Evolutionary conservation across 2,113 vertebrate species (phyloP), one percentile per base, ranked within the genome.

Genomic region (Neomonachus schauinslandi): DNA sequence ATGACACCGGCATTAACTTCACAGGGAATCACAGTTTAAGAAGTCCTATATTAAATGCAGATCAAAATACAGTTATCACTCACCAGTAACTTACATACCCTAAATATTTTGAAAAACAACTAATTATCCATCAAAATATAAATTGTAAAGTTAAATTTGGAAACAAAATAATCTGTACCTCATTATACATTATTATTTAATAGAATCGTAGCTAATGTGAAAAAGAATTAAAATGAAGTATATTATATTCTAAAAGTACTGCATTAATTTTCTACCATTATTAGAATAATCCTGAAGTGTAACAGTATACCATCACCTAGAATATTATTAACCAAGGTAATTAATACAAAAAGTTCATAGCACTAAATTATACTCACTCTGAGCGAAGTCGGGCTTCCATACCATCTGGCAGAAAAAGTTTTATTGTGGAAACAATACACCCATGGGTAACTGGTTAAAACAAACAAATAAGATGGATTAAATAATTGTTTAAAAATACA

Each of bases 401-500:
- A 98, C 99, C 99, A 99, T 99, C 99, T 98, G 99, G 99, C 98
- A 99, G 99, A 99, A 99, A 99, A 96, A 99, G 99, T 99, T 99
- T 99, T 99, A 99, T 99, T 97, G 99, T 99, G 94, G 99, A 99
- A 98, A 99, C 99, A 98, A 99, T 99, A 99, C 99, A 99, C 98
- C 99, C 99, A 99, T 99, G 99, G 98, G 99, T 99, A 97, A 99
- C 99, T 99, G 98, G 69, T 98, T 98, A 98, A 96, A 99, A 99
- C 51, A 99, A 97, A 98, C 15, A 97, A 13, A 95, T 22, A 95
- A 97, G 26, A 96, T 36, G 46, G 42, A 96, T 95, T 83, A 96
- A 97, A 92, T 89, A 92, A 92, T 86, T 96, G n/a, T 84, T 97
- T 95, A 96, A 94, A 97, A 84, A 94, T 53, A 92, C 42, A 72